Conservation (phyloP, 2,113 vertebrate species). For the Pachypanchax playfairii region DNA sequence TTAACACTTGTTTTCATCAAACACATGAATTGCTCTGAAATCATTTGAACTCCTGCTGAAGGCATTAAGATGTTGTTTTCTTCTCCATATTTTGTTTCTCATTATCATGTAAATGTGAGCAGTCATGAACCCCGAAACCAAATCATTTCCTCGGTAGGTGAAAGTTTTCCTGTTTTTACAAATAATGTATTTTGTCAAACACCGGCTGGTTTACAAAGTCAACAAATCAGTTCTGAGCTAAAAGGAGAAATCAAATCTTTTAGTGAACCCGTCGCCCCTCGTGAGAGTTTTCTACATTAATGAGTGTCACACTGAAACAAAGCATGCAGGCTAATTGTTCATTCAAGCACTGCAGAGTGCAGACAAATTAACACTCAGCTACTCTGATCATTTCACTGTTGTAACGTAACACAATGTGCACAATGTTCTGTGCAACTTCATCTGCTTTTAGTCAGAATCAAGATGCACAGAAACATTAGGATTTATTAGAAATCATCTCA, state of each 20-base stretch:
- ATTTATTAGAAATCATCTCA: no score
- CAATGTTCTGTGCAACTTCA: neutral
- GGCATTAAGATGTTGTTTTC: neutral
- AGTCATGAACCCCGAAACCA: constrained; percentile 7
- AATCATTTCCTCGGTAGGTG: constrained; percentile 25
- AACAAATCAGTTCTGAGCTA: constrained; percentile 20
- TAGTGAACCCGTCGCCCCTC: constrained; percentile 12
- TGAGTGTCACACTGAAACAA: constrained; percentile 31
- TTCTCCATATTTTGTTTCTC: constrained; percentile 4
- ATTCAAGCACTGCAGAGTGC: constrained; percentile 34
- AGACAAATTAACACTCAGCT: constrained; percentile 50
- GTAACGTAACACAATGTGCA: constrained; percentile 8
- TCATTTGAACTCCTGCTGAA: constrained; percentile 7
- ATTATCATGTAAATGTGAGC: constrained; percentile 45
- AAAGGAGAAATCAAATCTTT: constrained; percentile 35
- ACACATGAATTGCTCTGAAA: neutral
- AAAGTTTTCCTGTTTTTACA: constrained; percentile 12
- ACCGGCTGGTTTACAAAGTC: constrained; percentile 5
- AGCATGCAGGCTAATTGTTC: constrained; percentile 50
- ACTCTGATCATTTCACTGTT: constrained; percentile 25
- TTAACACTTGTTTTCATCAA: constrained; percentile 19
- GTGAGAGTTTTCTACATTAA: constrained; percentile 27
- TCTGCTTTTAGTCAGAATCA: neutral
- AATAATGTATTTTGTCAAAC: constrained; percentile 6
- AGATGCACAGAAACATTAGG: no score